Base-by-base conservation (phyloP, 2,888 invertebrate genomes). In the Seira ritae region DNA sequence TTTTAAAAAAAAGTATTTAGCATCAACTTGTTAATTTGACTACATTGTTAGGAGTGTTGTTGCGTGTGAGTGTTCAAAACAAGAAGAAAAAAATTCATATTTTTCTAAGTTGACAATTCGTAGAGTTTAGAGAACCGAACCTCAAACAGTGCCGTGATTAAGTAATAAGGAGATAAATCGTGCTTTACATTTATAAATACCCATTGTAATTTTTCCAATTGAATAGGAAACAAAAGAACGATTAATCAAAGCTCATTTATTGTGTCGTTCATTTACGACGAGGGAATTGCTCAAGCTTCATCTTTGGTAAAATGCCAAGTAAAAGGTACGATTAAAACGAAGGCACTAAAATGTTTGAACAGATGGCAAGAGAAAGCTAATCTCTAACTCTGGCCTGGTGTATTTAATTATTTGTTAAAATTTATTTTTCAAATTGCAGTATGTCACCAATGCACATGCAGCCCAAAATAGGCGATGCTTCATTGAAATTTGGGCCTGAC, bases 371-470 rank as follows among this genome's bases (percentile, higher is more conserved):
- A n/a, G n/a, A n/a, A n/a, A n/a, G n/a, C n/a, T n/a, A n/a, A n/a
- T n/a, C n/a, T n/a, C n/a, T n/a, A n/a, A n/a, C n/a, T n/a, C n/a
- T n/a, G n/a, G n/a, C n/a, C n/a, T n/a, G n/a, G n/a, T n/a, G n/a
- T n/a, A n/a, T n/a, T n/a, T n/a, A n/a, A n/a, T n/a, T n/a, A n/a
- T n/a, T n/a, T n/a, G n/a, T n/a, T n/a, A n/a, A n/a, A n/a, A n/a
- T n/a, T n/a, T n/a, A 55, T 75, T 22, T 68, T 73, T 69, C 17
- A 22, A 42, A 55, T 85, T 79, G 15, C 78, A 87, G 85, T 70
- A 89, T 89, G 89, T 87, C 86, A 69, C 87, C 88, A 71, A 88
- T 89, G 89, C 82, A 82, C 77, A 87, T 89, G 87, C 89, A 88
- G 83, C 84, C 89, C 24, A 89, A 89, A 69, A 89, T 89, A 74